Percentiles rank a stretch among this genome's conserved stretches.
Conservation (phyloP, 1,140 invertebrate genomes). For the Phocides pigmalion region DNA sequence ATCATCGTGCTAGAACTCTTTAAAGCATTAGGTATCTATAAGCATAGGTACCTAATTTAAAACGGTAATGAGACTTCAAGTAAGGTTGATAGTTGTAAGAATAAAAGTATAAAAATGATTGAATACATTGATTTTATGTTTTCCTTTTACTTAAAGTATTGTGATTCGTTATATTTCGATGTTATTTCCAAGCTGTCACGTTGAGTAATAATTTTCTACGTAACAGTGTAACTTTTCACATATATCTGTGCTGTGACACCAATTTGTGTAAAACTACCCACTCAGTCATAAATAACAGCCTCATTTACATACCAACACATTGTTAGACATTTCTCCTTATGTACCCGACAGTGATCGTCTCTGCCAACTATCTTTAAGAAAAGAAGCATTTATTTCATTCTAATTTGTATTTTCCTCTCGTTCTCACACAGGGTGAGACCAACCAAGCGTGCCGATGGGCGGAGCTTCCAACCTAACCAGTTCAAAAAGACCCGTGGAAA, state of each 20-base stretch:
- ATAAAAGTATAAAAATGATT: neutral
- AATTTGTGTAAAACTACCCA: conserved; percentile 56
- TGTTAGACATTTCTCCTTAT: conserved; percentile 60
- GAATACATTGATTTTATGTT: too few species aligned
- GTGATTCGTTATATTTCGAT: neutral
- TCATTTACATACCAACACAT: conserved; percentile 78
- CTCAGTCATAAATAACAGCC: conserved; percentile 68
- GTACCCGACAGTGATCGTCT: conserved; percentile 67
- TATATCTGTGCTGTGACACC: conserved; percentile 60
- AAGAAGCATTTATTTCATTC: conserved; percentile 62
- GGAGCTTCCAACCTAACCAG: conserved; percentile 59
- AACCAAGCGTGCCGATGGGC: conserved; percentile 74
- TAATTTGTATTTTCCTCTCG: conserved; percentile 62
- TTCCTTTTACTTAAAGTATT: too few species aligned
- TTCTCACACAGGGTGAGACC: conserved; percentile 59
- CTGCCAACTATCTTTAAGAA: conserved; percentile 79
- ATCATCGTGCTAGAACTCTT: too few species aligned
- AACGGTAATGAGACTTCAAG: too few species aligned
- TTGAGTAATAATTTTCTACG: conserved; percentile 17
- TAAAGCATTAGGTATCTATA: too few species aligned
- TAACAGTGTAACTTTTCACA: conserved; percentile 58
- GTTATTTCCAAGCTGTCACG: conserved; percentile 1
- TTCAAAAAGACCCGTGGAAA: conserved; percentile 57
- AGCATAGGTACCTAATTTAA: too few species aligned
- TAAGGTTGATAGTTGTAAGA: too few species aligned